Conservation (phyloP, 1,140 invertebrate species). For the Brachionus plicatilis region DNA sequence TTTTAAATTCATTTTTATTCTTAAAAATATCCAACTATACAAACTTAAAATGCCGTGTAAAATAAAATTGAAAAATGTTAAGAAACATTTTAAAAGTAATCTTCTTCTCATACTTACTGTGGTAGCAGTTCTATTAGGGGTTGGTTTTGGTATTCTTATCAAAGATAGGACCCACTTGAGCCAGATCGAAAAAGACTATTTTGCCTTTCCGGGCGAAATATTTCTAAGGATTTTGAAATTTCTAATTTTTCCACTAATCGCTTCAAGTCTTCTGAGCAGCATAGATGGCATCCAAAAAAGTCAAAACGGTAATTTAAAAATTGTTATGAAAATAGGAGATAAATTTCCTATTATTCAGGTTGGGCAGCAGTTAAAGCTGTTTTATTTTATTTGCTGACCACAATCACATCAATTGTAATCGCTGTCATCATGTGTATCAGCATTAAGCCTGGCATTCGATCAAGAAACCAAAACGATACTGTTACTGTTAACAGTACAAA, state of each 20-base stretch:
- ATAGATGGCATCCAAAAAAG: not conserved
- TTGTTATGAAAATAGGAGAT: not conserved
- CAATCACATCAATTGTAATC: not conserved
- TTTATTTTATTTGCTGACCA: not conserved
- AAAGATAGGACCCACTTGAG: not conserved
- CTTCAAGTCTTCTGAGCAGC: not conserved
- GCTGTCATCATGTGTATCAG: constrained; percentile 56
- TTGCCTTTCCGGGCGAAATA: constrained; percentile 20
- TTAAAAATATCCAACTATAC: not conserved
- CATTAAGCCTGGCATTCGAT: constrained; percentile 45
- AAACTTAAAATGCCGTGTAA: not conserved
- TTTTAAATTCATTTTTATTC: not conserved
- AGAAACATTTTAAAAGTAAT: not conserved
- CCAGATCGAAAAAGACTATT: constrained; percentile 16
- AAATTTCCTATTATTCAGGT: constrained; percentile 30
- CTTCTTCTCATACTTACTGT: not conserved
- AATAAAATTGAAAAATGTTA: not conserved
- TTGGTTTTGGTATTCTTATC: not conserved
- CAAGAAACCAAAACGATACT: constrained; percentile 51
- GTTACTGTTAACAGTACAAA: not conserved
- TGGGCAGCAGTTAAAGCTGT: constrained; percentile 44
- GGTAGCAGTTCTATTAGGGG: not conserved
- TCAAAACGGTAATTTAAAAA: not conserved
- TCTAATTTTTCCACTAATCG: constrained; percentile 19
- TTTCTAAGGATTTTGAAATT: constrained; percentile 27